A percentile compares a stretch with the other conserved stretches of the same genome.
Evolutionary conservation across 2,888 invertebrate species (phyloP).

Genomic region (Andrena trimmerana): DNA sequence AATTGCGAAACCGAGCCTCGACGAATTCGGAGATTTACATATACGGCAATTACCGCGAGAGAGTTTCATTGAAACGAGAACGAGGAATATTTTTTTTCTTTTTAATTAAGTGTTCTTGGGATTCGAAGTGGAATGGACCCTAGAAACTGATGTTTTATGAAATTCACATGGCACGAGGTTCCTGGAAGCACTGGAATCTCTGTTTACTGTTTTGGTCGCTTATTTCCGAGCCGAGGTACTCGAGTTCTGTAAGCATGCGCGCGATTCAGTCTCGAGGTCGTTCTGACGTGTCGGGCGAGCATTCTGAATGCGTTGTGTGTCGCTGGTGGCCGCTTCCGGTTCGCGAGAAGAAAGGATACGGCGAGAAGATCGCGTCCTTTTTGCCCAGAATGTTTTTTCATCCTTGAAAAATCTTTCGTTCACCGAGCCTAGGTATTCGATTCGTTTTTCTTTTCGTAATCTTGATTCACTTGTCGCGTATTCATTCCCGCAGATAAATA

Average conservation of each 20-base stretch:
- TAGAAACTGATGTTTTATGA: too few species aligned
- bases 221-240: constrained; percentile 24
- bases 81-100: neutral
- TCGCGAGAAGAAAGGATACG: constrained; percentile 52
- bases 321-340: constrained; percentile 52
- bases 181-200: neutral
- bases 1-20: neutral
- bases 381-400: constrained; percentile 29
- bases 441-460: neutral
- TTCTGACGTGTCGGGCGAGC: constrained; percentile 55
- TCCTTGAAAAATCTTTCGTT: constrained; percentile 45
- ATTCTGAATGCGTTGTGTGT: constrained; percentile 61
- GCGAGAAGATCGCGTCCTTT: constrained; percentile 48
- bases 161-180: neutral
- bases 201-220: constrained; percentile 26
- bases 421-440: neutral
- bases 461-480: too few species aligned
- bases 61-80: neutral
- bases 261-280: constrained; percentile 47
- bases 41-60: neutral
- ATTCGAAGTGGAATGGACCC: too few species aligned
- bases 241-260: constrained; percentile 20
- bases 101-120: too few species aligned
- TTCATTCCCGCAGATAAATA: neutral
- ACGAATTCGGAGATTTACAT: neutral